Percentiles rank a stretch among this genome's conserved stretches.
Conservation (phyloP, 2,797 vertebrate genomes). For the Stomatorhinus walkeri region DNA sequence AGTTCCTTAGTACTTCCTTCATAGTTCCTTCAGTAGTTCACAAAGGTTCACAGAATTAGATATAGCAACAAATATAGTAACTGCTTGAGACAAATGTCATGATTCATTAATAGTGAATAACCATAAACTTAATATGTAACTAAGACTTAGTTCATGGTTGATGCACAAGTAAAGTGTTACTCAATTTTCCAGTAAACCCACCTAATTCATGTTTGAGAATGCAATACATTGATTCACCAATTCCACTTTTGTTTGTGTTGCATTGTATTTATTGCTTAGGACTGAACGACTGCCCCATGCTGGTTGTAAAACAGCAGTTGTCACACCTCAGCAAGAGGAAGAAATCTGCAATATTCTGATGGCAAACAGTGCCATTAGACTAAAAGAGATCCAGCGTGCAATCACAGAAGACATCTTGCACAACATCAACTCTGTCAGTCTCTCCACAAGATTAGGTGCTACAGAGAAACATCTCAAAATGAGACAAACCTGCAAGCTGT, state of each 20-base stretch:
- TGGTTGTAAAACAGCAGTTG: background rate
- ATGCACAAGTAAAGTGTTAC: background rate
- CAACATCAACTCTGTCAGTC: background rate
- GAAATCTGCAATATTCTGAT: background rate
- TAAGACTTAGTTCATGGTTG: background rate
- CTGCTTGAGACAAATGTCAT: background rate
- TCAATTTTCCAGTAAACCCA: background rate
- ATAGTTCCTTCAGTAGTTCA: background rate
- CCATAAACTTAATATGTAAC: background rate
- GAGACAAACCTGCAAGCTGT: background rate
- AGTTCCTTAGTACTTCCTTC: background rate
- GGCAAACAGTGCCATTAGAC: background rate
- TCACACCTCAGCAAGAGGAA: background rate
- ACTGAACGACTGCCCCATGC: background rate
- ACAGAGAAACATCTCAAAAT: background rate
- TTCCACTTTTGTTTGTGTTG: background rate
- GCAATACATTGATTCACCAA: background rate
- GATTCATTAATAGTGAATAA: background rate
- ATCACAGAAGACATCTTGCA: background rate
- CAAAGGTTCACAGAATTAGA: background rate
- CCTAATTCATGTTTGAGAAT: background rate
- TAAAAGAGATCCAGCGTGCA: background rate
- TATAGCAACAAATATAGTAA: background rate
- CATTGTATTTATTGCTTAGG: background rate
- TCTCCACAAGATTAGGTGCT: background rate